Evolutionary conservation across 2,113 vertebrate genomes (phyloP).

Genomic region (Dipodomys ordii): DNA sequence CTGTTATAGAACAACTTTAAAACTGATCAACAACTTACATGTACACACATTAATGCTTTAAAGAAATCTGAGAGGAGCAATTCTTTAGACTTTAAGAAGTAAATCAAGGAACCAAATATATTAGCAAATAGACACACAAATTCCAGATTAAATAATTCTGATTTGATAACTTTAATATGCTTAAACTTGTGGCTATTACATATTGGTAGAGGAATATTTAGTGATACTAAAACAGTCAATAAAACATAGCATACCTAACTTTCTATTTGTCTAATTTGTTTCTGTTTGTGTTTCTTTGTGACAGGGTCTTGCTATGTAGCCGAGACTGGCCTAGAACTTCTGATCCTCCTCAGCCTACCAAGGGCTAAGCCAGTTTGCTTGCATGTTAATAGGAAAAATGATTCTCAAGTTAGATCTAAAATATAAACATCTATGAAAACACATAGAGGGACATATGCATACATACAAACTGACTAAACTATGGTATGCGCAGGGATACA

Average conservation of each 20-base stretch:
- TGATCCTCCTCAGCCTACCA: too few species aligned
- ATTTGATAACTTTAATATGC: conserved; percentile 11
- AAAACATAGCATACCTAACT: background rate
- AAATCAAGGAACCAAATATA: conserved; percentile 16
- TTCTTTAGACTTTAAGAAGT: conserved; percentile 22
- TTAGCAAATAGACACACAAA: conserved; percentile 48
- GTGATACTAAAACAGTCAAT: conserved; percentile 24
- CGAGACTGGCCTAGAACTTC: too few species aligned
- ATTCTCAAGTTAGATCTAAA: background rate
- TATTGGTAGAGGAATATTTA: conserved; percentile 2
- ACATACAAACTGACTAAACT: too few species aligned
- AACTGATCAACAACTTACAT: conserved; percentile 29
- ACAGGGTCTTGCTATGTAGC: too few species aligned
- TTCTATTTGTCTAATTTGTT: background rate
- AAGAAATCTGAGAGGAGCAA: background rate
- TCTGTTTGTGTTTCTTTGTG: background rate
- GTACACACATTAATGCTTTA: background rate
- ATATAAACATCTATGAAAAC: too few species aligned
- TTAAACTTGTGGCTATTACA: background rate
- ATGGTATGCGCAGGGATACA: too few species aligned
- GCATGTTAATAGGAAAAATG: conserved; percentile 42
- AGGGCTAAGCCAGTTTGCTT: background rate
- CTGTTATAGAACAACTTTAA: background rate
- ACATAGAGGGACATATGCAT: too few species aligned
- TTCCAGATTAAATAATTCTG: conserved; percentile 55